phyloP scores from a whole-genome alignment of 1,140 invertebrate genomes.

The Brachionus angularis region DNA sequence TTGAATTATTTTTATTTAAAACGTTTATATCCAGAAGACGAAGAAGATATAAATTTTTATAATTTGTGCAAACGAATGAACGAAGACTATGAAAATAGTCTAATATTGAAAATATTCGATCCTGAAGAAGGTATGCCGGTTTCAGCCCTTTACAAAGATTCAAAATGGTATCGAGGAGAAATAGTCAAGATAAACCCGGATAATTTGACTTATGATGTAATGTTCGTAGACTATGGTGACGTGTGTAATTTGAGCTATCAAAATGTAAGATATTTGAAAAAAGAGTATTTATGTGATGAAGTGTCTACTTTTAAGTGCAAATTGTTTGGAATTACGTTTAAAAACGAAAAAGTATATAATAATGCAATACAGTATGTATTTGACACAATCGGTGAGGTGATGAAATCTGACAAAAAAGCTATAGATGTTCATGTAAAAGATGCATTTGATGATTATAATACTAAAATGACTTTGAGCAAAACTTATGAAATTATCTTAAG shows the following conservation, averaged over 20 bases:
- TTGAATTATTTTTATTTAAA: no score
- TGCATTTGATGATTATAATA: neutral
- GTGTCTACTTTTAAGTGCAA: conserved; percentile 9
- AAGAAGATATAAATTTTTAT: no score
- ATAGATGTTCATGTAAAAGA: neutral
- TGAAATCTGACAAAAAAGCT: neutral
- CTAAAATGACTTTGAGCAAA: neutral
- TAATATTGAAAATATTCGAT: neutral
- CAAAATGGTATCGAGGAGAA: conserved; percentile 1
- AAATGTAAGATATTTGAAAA: conserved; percentile 1
- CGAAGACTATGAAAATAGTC: neutral
- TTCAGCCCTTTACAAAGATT: neutral
- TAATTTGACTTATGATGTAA: neutral
- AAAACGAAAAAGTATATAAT: neutral
- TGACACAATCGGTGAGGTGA: neutral
- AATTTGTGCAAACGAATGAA: conserved; percentile 15
- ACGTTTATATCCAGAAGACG: no score
- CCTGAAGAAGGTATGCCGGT: neutral
- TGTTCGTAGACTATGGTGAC: conserved; percentile 23
- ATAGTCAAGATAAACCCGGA: neutral
- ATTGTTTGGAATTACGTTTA: neutral
- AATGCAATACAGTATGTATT: neutral
- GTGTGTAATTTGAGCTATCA: neutral
- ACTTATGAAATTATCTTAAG: neutral
- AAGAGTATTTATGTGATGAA: neutral